Conservation (phyloP, 2,113 vertebrate species). For the Plectropomus leopardus region DNA sequence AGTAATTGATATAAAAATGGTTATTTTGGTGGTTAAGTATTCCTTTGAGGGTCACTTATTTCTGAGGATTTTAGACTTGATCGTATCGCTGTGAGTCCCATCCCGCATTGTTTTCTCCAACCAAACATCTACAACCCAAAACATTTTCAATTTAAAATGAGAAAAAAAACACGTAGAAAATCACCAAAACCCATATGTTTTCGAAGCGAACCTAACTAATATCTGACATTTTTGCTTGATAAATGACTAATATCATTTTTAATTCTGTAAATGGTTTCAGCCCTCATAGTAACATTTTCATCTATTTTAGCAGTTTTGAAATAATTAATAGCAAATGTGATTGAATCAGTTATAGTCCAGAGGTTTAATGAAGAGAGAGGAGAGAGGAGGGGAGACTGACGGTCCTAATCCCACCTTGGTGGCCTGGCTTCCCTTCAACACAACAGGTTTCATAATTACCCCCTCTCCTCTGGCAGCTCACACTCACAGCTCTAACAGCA, state of each 20-base stretch:
- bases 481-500: slow-evolving; percentile 89
- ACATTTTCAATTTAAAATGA: not conserved
- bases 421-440: slow-evolving; percentile 92
- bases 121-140: too few species aligned
- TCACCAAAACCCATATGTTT: not conserved
- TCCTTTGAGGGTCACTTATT: not conserved
- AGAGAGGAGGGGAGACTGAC: slow-evolving; percentile 81
- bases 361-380: slow-evolving; percentile 25
- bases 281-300: not conserved
- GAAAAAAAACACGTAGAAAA: not conserved
- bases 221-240: not conserved
- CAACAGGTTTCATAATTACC: slow-evolving; percentile 97
- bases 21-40: too few species aligned
- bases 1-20: too few species aligned
- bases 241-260: not conserved
- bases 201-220: not conserved
- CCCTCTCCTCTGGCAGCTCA: slow-evolving; percentile 91
- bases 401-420: slow-evolving; percentile 92
- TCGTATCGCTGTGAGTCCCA: not conserved
- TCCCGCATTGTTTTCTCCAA: not conserved
- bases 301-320: not conserved
- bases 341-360: not conserved
- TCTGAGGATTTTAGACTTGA: too few species aligned
- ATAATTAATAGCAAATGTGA: not conserved
- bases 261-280: not conserved